A percentile compares a stretch with the other conserved stretches of the same genome.
phyloP scores from a whole-genome alignment of 2,113 vertebrate species.

The Pelusios castaneus region DNA sequence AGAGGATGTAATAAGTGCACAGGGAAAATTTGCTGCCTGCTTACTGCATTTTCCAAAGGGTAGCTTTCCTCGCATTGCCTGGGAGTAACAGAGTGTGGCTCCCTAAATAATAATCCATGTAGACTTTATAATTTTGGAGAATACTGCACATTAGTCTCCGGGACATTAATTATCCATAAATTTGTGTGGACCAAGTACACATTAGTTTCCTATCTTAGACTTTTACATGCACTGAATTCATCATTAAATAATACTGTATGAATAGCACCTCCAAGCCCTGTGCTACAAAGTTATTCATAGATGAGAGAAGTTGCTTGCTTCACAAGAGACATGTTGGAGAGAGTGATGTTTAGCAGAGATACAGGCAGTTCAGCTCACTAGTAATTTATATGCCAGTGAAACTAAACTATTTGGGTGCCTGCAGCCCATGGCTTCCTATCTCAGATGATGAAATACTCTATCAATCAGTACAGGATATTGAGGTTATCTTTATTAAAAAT shows the following conservation, averaged over 20 bases:
- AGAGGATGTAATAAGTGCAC: neutral
- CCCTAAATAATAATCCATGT: neutral
- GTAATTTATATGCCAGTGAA: neutral
- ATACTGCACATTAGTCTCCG: neutral
- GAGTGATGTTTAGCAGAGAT: neutral
- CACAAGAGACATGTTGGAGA: neutral
- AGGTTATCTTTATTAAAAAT: neutral
- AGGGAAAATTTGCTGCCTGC: neutral
- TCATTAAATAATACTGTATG: neutral
- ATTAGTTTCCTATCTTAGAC: neutral
- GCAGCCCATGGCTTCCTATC: neutral
- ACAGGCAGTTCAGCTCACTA: neutral
- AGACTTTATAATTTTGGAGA: neutral
- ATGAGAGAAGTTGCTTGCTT: neutral
- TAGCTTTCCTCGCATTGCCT: neutral
- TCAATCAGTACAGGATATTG: neutral
- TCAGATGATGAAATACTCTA: neutral
- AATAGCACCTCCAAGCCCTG: neutral
- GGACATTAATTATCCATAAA: neutral
- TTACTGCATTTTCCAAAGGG: neutral
- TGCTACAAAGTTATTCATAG: neutral
- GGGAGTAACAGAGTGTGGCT: neutral
- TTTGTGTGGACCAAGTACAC: neutral
- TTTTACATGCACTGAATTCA: neutral
- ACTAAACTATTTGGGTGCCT: neutral